Percentiles rank a stretch among this genome's conserved stretches.
Evolutionary conservation across 2,113 vertebrate species (phyloP).

Genomic region (Neolamprologus falcicula): DNA sequence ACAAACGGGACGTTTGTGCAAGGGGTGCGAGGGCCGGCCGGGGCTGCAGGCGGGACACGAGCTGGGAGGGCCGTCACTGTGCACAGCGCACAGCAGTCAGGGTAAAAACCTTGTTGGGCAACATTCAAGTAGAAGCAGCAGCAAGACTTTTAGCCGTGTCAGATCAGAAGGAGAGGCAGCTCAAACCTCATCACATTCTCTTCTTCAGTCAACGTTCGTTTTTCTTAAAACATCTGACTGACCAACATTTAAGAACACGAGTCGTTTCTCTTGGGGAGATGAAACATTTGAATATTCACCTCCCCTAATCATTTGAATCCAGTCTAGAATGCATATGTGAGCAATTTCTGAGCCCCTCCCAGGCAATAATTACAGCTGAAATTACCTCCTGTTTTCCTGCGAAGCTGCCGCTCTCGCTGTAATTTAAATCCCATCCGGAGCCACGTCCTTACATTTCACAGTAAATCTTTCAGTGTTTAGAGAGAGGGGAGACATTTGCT

Average conservation of each 20-base stretch:
- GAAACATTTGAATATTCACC: background rate
- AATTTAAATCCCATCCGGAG: background rate
- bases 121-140: background rate
- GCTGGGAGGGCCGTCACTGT: background rate
- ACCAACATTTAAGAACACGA: background rate
- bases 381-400: background rate
- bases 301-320: background rate
- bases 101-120: background rate
- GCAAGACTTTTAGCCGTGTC: rapidly evolving
- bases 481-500: background rate
- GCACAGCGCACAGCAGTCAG: background rate
- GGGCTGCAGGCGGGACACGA: background rate
- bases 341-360: background rate
- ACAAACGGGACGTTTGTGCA: constrained; percentile 25
- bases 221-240: rapidly evolving
- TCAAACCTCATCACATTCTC: background rate
- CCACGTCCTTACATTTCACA: background rate
- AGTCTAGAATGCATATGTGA: background rate
- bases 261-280: background rate
- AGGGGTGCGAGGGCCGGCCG: background rate
- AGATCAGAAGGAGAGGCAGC: background rate
- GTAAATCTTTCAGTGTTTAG: background rate
- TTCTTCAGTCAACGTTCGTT: background rate
- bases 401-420: background rate
- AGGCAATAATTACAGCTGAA: background rate